A percentile compares a stretch with the other conserved stretches of the same genome.
These are phyloP conservation scores for Epiblema foenella DNA, from an alignment of 2,888 invertebrate genomes.

Conservation along the genomic window DNA sequence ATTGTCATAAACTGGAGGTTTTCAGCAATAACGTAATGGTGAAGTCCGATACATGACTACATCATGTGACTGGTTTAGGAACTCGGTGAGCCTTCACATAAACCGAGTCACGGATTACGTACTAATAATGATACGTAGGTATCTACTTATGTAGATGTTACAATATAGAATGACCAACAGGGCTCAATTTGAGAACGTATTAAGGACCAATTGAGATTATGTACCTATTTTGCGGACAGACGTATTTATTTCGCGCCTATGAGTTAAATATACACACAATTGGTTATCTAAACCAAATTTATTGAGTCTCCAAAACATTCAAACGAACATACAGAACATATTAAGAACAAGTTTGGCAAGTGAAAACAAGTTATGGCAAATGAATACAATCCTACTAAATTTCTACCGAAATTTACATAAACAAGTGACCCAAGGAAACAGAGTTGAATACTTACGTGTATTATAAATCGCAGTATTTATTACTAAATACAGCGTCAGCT, in stretches of 20 bases:
- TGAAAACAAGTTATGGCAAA: no score
- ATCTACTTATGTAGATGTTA: no score
- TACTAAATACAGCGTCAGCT: constrained; percentile 9
- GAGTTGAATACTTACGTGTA: constrained; percentile 5
- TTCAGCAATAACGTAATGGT: constrained; percentile 6
- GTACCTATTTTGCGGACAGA: no score
- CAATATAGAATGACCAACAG: no score
- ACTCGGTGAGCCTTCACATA: background rate
- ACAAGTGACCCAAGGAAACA: background rate
- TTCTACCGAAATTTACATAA: background rate
- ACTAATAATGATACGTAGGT: background rate
- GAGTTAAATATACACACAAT: no score
- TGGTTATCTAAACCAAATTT: background rate
- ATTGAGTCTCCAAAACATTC: background rate
- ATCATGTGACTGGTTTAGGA: background rate
- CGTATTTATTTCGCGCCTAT: no score
- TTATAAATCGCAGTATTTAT: background rate
- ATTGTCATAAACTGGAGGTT: background rate
- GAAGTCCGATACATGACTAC: background rate
- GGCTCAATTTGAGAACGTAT: no score
- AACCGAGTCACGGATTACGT: background rate
- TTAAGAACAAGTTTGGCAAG: background rate
- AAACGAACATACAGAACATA: background rate
- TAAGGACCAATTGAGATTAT: no score
- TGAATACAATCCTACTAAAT: background rate